Conservation (phyloP, 2,888 invertebrate genomes). For the Escarpia spicata region DNA sequence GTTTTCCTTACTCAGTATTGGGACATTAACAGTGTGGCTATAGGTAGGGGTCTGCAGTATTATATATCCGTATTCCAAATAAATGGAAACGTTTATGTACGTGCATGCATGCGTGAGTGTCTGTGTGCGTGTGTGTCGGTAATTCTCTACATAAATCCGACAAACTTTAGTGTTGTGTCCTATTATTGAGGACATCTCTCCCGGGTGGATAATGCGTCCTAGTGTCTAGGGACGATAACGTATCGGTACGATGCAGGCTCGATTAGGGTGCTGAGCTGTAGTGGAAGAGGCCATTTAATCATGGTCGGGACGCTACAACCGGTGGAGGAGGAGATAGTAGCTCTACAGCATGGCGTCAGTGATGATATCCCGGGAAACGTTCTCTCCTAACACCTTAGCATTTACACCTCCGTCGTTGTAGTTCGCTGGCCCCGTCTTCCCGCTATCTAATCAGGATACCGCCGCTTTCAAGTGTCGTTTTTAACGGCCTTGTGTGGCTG, state of each 20-base stretch:
- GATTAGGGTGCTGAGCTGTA: background rate
- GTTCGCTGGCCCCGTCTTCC: background rate
- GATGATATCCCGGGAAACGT: background rate
- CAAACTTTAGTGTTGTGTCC: background rate
- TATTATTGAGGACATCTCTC: background rate
- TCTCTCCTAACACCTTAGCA: background rate
- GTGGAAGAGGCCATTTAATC: too few species aligned
- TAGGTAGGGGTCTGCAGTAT: too few species aligned
- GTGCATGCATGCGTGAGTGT: background rate
- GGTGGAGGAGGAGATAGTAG: too few species aligned
- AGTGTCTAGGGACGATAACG: background rate
- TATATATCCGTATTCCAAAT: background rate
- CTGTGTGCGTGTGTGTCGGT: background rate
- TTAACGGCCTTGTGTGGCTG: background rate
- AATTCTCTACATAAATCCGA: background rate
- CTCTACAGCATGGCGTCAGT: too few species aligned
- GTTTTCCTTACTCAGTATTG: background rate
- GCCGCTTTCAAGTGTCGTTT: conserved; percentile 12
- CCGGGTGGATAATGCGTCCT: background rate
- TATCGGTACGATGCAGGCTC: background rate
- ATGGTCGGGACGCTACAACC: too few species aligned
- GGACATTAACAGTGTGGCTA: too few species aligned
- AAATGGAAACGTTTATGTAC: background rate
- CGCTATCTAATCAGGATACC: background rate
- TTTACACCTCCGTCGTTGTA: background rate